Conservation (phyloP, 35 echinoderm and acorn worm genomes). For the Patiria miniata region DNA sequence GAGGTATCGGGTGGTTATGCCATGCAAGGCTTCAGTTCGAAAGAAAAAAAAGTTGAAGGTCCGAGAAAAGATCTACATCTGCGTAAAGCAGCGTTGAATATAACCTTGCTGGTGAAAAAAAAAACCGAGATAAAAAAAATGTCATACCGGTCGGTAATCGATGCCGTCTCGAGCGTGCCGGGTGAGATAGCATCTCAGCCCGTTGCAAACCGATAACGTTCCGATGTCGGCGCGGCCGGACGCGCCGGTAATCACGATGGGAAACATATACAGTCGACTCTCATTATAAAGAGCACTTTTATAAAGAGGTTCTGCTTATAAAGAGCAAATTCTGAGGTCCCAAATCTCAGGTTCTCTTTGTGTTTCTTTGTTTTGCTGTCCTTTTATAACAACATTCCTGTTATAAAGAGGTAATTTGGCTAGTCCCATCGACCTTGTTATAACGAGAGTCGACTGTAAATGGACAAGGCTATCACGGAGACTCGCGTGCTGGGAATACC, state of each 20-base stretch:
- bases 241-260: neutral
- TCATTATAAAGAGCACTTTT: too few species aligned
- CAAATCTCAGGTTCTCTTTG: too few species aligned
- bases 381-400: too few species aligned
- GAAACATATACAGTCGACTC: too few species aligned
- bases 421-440: too few species aligned
- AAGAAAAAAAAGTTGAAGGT: neutral
- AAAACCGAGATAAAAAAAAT: neutral
- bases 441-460: too few species aligned
- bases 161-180: neutral
- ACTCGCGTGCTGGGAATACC: too few species aligned
- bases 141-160: conserved; percentile 3
- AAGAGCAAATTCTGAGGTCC: too few species aligned
- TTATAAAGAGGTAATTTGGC: too few species aligned
- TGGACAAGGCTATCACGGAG: too few species aligned
- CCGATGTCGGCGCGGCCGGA: conserved; percentile 1
- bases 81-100: neutral
- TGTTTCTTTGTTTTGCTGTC: too few species aligned
- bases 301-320: too few species aligned
- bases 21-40: neutral
- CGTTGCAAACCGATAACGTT: conserved; percentile 14
- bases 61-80: neutral
- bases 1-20: neutral
- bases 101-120: neutral
- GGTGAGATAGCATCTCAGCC: neutral